Percentiles rank a stretch among this genome's conserved stretches.
These are phyloP conservation scores for Trypoxylus dichotomus DNA, from an alignment of 1,140 invertebrate species.

Conservation along the genomic window DNA sequence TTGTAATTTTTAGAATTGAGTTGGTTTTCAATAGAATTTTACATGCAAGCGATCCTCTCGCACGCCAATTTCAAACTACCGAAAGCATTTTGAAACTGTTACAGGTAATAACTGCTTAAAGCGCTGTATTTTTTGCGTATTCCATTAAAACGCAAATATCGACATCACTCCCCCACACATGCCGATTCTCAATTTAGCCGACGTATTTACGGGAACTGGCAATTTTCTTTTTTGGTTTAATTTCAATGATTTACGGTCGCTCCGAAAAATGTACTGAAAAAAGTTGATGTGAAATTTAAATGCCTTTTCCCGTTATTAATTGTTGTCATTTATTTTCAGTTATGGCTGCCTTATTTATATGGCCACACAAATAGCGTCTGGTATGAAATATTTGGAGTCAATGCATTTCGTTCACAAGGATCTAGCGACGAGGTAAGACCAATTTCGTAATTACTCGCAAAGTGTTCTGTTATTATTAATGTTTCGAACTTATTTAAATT, in stretches of 20 bases:
- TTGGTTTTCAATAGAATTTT: too few species aligned
- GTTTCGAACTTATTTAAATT: constrained; percentile 36
- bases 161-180: constrained; percentile 20
- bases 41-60: too few species aligned
- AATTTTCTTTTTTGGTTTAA: constrained; percentile 3
- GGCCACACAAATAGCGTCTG: constrained; percentile 81
- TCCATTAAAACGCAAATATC: constrained; percentile 22
- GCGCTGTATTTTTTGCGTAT: background rate
- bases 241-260: constrained; percentile 9
- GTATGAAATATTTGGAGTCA: constrained; percentile 82
- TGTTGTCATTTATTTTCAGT: constrained; percentile 56
- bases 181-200: constrained; percentile 9
- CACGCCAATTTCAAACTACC: background rate
- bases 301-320: constrained; percentile 23
- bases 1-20: too few species aligned
- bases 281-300: constrained; percentile 16
- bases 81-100: background rate
- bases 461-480: constrained; percentile 35
- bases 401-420: constrained; percentile 77
- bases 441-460: constrained; percentile 36
- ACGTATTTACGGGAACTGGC: constrained; percentile 7
- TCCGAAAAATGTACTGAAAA: background rate
- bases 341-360: constrained; percentile 69
- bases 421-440: constrained; percentile 69
- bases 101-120: background rate